phyloP scores from a whole-genome alignment of 2,797 vertebrate species.

The Harpagifer antarcticus region DNA sequence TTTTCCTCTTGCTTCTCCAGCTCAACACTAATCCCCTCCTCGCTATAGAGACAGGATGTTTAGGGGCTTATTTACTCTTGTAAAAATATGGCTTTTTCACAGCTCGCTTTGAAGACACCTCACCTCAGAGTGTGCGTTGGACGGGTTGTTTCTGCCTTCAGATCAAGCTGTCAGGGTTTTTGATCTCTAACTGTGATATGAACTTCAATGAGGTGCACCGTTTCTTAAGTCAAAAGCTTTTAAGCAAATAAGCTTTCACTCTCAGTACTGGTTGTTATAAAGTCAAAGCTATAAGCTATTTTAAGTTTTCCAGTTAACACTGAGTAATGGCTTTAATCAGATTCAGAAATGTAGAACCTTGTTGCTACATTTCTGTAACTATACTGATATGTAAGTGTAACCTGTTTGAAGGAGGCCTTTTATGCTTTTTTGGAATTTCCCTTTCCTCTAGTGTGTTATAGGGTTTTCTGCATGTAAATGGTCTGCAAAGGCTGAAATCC shows the following conservation, averaged over 20 bases:
- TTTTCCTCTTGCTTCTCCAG: slow-evolving; percentile 69
- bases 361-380: not conserved
- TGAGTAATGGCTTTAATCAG: not conserved
- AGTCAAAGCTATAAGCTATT: not conserved
- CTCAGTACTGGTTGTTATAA: not conserved
- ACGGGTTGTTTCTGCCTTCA: slow-evolving; percentile 24
- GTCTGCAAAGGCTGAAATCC: too few species aligned
- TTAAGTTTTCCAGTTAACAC: not conserved
- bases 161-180: slow-evolving; percentile 40
- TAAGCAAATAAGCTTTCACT: not conserved
- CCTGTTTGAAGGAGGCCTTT: too few species aligned
- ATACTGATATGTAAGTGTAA: too few species aligned
- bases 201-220: not conserved
- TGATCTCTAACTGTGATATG: slow-evolving; percentile 52
- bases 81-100: slow-evolving; percentile 62
- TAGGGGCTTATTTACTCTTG: slow-evolving; percentile 76
- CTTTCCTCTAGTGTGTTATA: too few species aligned
- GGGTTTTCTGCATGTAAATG: too few species aligned
- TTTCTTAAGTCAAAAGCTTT: slow-evolving; percentile 7
- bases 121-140: slow-evolving; percentile 6
- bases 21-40: slow-evolving; percentile 77
- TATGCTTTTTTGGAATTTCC: too few species aligned
- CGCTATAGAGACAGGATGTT: slow-evolving; percentile 67
- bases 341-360: not conserved
- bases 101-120: slow-evolving; percentile 50